A percentile compares a stretch with the other conserved stretches of the same genome.
Evolutionary conservation across 2,113 vertebrate species (phyloP).

Genomic region (Trematomus loennbergii): DNA sequence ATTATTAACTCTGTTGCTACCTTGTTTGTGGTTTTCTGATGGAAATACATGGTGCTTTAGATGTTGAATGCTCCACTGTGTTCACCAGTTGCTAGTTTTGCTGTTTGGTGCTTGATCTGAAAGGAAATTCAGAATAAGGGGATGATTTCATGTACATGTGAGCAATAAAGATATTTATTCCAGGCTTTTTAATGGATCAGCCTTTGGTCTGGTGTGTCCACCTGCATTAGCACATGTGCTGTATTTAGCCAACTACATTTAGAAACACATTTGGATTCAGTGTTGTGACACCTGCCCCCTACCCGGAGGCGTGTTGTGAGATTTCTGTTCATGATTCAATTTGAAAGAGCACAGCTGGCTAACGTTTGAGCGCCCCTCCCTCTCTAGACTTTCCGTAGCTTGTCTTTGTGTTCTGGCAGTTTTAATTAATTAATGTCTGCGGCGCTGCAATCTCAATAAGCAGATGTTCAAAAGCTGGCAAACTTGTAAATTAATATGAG

Average conservation of each 20-base stretch:
- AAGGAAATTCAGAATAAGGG: not conserved
- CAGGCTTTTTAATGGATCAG: not conserved
- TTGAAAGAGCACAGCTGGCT: conserved; percentile 63
- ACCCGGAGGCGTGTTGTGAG: not conserved
- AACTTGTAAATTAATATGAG: conserved; percentile 55
- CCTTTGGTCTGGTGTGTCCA: not conserved
- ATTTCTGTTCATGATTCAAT: conserved; percentile 33
- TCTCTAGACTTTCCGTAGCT: conserved; percentile 45
- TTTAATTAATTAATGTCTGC: conserved; percentile 69
- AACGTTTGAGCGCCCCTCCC: conserved; percentile 33
- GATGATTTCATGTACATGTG: not conserved
- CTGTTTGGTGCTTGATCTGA: conserved; percentile 1
- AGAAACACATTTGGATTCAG: not conserved
- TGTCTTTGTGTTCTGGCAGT: conserved; percentile 51
- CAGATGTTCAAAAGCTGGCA: conserved; percentile 65
- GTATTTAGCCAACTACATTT: not conserved
- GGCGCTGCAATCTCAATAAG: conserved; percentile 45
- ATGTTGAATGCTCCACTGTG: not conserved
- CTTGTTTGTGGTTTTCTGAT: not conserved
- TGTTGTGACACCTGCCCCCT: conserved; percentile 12
- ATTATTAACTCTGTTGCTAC: not conserved
- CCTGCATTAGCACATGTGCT: conserved; percentile 3
- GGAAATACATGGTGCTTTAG: not conserved
- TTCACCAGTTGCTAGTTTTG: conserved; percentile 1
- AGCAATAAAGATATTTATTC: not conserved